Base-by-base conservation (phyloP, 2,113 vertebrate genomes). In the Otis tarda region DNA sequence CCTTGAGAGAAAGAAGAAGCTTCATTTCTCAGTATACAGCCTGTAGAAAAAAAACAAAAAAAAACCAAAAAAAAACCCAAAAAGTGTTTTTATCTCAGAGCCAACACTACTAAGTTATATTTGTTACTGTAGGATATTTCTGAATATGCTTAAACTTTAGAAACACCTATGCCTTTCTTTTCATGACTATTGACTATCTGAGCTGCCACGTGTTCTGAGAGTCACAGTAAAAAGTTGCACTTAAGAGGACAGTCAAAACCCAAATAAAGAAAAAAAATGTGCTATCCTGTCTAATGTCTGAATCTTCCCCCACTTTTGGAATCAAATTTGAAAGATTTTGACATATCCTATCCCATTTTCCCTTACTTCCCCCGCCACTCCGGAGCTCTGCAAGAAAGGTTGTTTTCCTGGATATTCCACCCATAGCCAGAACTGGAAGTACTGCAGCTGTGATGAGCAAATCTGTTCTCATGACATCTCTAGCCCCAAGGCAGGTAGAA, bases 361-460 rank as follows among this genome's bases (percentile, higher is more conserved):
- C 55, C 30, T 57, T 25, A 10, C 77, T 68, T 83, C 33, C 37
- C 8, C 41, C 43, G 13, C 23, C 21, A 39, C 50, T 43, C 76
- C 52, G 87, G 92, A 87, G 91, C 81, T 91, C 76, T 82, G 50
- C 53, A 89, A 94, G 95, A 89, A 94, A 83, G 55, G 69, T 92
- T 82, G 31, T 83, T 92, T 91, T 93, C 89, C 69, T 69, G 69
- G 91, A 63, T 82, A 43, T 87, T 89, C 28, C 83, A 96, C 69
- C 89, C 70, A 9, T 25, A 89, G 95, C 93, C 94, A 96, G 89
- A 83, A 70, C 68, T 79, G 81, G 65, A 92, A 97, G 82, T 76
- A 22, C 85, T 94, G 95, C 96, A 96, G 96, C 95, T 96, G 96
- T 94, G 95, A 96, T 93, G 94, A 96, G 89, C 3, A 67, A 94